Evolutionary conservation across 2,113 vertebrate species (phyloP).

Genomic region (Callithrix jacchus): DNA sequence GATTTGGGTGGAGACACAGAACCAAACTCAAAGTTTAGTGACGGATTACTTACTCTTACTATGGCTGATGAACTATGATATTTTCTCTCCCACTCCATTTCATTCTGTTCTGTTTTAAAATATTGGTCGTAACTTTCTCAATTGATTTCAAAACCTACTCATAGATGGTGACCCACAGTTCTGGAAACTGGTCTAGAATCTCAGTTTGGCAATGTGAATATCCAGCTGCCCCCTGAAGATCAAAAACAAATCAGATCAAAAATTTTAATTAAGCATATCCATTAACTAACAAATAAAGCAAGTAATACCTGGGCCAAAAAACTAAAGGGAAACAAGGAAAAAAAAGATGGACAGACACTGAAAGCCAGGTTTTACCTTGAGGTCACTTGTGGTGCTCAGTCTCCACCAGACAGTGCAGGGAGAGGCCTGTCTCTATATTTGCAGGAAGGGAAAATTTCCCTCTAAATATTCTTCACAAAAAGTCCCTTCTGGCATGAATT

Average conservation of each 20-base stretch:
- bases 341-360: fast-evolving
- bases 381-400: fast-evolving
- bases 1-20: no score
- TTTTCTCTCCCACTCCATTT: fast-evolving
- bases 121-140: neutral
- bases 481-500: fast-evolving
- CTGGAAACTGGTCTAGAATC: neutral
- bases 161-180: fast-evolving
- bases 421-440: fast-evolving
- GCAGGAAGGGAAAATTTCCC: neutral
- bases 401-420: fast-evolving
- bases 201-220: neutral
- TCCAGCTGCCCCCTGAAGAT: neutral
- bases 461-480: neutral
- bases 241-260: neutral
- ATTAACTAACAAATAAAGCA: fast-evolving
- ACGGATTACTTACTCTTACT: fast-evolving
- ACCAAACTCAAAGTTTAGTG: fast-evolving
- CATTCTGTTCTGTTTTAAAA: fast-evolving
- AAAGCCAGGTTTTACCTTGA: neutral
- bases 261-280: neutral
- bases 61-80: fast-evolving
- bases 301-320: fast-evolving
- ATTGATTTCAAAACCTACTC: neutral
- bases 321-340: neutral